Evolutionary conservation across 2,888 invertebrate species (phyloP).

Genomic region (Drepanosiphum platanoidis): DNA sequence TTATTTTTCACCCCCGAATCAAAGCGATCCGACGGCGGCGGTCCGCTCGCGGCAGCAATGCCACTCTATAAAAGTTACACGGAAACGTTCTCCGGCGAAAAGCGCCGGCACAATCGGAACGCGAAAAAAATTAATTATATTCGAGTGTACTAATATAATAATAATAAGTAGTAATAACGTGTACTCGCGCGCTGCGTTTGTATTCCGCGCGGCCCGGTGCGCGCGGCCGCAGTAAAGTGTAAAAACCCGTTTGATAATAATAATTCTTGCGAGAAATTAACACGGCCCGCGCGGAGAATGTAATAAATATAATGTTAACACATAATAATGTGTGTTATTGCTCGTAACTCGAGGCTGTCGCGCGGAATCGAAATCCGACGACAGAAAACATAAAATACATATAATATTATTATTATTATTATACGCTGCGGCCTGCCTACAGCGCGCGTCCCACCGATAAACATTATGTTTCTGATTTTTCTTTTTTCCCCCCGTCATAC

Average conservation of each 20-base stretch:
- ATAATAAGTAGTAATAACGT: no score
- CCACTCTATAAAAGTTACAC: conserved; percentile 24
- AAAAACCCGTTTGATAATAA: conserved; percentile 39
- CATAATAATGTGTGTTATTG: neutral
- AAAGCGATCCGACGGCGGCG: neutral
- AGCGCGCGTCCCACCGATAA: no score
- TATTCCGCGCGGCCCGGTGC: neutral
- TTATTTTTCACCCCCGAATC: neutral
- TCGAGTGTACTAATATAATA: neutral
- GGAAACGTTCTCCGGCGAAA: conserved; percentile 9
- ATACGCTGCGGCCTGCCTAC: no score
- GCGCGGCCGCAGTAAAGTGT: neutral
- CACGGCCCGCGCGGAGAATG: neutral
- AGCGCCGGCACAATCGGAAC: neutral
- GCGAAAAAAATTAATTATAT: conserved; percentile 26
- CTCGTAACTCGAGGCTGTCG: neutral
- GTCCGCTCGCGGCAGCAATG: neutral
- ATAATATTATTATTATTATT: no score
- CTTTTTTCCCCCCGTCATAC: no score
- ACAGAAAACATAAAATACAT: no score
- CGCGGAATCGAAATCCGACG: neutral
- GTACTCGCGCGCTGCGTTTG: neutral
- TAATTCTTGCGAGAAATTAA: conserved; percentile 33
- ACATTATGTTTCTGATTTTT: no score
- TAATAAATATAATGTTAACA: no score